A percentile compares a stretch with the other conserved stretches of the same genome.
Conservation (phyloP, 2,797 vertebrate genomes). For the Poeciliopsis gracilis region DNA sequence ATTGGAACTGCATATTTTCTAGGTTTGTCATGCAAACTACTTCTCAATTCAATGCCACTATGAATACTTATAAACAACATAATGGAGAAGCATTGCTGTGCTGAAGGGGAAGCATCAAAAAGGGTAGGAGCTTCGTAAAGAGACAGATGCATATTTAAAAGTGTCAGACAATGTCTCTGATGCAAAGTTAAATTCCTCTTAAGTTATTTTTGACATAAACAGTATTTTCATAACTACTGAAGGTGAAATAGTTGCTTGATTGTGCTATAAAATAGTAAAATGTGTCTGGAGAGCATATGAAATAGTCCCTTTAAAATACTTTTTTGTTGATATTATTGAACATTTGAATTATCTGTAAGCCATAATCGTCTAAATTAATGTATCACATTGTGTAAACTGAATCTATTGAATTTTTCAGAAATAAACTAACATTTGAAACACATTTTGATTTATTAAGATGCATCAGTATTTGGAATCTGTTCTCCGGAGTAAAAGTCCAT, state of each 20-base stretch:
- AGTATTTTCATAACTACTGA: background rate
- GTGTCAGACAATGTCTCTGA: background rate
- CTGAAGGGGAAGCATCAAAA: background rate
- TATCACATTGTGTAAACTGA: background rate
- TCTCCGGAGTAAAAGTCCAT: constrained; percentile 23
- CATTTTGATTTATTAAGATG: background rate
- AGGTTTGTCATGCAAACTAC: too few species aligned
- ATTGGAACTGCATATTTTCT: too few species aligned
- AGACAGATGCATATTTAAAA: background rate
- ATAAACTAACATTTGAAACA: constrained; percentile 1
- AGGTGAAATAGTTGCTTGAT: background rate
- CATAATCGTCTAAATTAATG: background rate
- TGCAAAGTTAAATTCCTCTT: background rate
- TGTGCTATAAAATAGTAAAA: background rate
- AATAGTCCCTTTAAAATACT: too few species aligned
- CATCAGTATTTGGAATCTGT: background rate
- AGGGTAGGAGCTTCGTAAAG: background rate
- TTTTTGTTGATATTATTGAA: background rate
- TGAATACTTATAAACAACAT: too few species aligned
- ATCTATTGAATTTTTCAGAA: background rate
- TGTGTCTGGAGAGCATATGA: too few species aligned
- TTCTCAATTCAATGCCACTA: too few species aligned
- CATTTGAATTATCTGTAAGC: background rate
- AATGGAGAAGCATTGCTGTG: too few species aligned
- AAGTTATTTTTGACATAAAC: background rate